phyloP scores from a whole-genome alignment of 2,888 invertebrate species.

The Diabrotica balteata region DNA sequence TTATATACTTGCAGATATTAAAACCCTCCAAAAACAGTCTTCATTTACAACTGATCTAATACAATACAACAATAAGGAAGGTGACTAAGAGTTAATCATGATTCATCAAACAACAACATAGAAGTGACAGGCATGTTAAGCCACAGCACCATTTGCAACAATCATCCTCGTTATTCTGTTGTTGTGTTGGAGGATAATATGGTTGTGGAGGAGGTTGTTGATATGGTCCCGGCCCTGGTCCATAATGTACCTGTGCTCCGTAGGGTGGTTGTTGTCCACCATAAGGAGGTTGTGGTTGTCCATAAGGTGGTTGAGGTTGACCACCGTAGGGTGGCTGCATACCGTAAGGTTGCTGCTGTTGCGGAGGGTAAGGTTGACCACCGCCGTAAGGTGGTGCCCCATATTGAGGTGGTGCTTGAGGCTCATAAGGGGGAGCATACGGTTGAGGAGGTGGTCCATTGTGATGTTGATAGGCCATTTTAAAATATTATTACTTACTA shows the following conservation, averaged over 20 bases:
- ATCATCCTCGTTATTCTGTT: constrained; percentile 25
- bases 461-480: constrained; percentile 32
- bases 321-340: constrained; percentile 26
- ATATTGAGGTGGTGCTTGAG: constrained; percentile 30
- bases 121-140: constrained; percentile 34
- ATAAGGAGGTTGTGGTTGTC: constrained; percentile 19
- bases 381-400: constrained; percentile 31
- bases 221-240: constrained; percentile 19
- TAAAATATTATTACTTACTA: constrained; percentile 6
- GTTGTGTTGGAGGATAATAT: constrained; percentile 23
- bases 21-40: no score
- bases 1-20: no score
- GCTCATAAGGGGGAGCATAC: constrained; percentile 33
- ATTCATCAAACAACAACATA: constrained; percentile 39
- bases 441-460: constrained; percentile 31
- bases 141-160: constrained; percentile 40
- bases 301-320: constrained; percentile 23
- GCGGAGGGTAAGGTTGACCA: constrained; percentile 25
- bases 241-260: constrained; percentile 21
- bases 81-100: constrained; percentile 18
- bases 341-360: constrained; percentile 28
- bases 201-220: constrained; percentile 18
- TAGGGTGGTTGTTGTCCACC: constrained; percentile 22
- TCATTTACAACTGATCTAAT: neutral
- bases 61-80: neutral